Evolutionary conservation across 53 echinoderm and acorn worm genomes (phyloP).

Genomic region (Paelopatides confundens): DNA sequence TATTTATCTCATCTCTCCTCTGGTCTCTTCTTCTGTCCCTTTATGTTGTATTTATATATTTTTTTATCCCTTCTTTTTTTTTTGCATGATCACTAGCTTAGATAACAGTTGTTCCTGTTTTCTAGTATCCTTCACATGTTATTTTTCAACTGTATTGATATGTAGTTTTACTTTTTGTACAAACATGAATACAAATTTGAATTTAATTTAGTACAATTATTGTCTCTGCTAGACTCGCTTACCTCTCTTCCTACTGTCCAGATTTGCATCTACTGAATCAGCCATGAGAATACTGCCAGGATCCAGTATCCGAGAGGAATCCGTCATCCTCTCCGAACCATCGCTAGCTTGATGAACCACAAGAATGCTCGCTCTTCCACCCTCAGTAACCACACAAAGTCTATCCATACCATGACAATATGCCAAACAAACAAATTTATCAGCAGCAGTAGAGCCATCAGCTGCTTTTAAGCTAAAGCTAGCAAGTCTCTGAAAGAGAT

Average conservation of each 20-base stretch:
- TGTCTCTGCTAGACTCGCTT: neutral
- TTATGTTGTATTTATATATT: too few species aligned
- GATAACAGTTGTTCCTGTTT: too few species aligned
- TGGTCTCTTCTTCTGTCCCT: too few species aligned
- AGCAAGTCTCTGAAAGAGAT: constrained; percentile 68
- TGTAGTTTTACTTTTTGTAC: too few species aligned
- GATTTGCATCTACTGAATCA: constrained; percentile 25
- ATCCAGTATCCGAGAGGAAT: neutral
- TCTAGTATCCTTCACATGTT: too few species aligned
- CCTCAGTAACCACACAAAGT: constrained; percentile 83
- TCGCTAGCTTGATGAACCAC: constrained; percentile 55
- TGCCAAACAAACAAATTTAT: constrained; percentile 73
- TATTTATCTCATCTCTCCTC: too few species aligned
- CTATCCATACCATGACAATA: constrained; percentile 96
- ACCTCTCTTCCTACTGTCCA: constrained; percentile 46
- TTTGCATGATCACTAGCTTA: too few species aligned
- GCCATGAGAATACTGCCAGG: constrained; percentile 6
- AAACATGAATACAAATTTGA: too few species aligned
- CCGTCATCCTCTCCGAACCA: constrained; percentile 21
- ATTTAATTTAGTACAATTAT: neutral
- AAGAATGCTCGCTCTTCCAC: constrained; percentile 77
- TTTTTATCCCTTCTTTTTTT: too few species aligned
- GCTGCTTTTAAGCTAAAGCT: neutral
- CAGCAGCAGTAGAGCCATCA: neutral
- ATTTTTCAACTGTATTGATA: too few species aligned